A percentile compares a stretch with the other conserved stretches of the same genome.
These are phyloP conservation scores for Gastracanthus pulcherrimus DNA, from an alignment of 2,888 invertebrate species.

Conservation along the genomic window DNA sequence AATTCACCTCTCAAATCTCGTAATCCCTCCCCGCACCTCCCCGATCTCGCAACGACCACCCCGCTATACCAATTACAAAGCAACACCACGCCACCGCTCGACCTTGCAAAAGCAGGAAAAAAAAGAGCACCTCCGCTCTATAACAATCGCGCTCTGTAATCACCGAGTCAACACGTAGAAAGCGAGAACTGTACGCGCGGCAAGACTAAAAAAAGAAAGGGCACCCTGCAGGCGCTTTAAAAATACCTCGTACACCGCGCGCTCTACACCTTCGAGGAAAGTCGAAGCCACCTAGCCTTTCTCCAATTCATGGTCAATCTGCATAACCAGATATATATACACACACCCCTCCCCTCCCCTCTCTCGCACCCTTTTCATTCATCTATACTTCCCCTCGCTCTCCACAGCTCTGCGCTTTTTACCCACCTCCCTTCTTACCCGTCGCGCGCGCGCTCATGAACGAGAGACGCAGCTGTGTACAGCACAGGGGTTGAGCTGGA, in stretches of 20 bases:
- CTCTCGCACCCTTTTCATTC: conserved; percentile 17
- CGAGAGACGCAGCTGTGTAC: no score
- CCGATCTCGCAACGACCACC: no score
- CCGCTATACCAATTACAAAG: no score
- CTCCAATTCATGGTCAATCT: conserved; percentile 43
- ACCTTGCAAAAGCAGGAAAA: background rate
- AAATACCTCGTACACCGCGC: conserved; percentile 20
- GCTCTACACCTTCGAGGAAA: conserved; percentile 23
- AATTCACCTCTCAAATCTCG: no score
- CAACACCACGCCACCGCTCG: no score
- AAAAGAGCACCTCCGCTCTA: background rate
- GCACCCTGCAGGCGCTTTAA: conserved; percentile 2
- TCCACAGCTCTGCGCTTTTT: no score
- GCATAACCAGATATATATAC: conserved; percentile 38
- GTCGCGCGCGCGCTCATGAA: conserved; percentile 14
- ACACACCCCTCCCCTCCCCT: background rate
- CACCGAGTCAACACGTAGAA: conserved; percentile 1
- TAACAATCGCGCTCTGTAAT: conserved; percentile 16
- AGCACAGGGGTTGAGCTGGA: conserved; percentile 11
- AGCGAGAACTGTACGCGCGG: background rate
- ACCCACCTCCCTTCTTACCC: no score
- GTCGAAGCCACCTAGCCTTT: background rate
- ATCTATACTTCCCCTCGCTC: conserved; percentile 35
- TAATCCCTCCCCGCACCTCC: no score
- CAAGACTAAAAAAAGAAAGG: conserved; percentile 10